A percentile compares a stretch with the other conserved stretches of the same genome.
phyloP scores from a whole-genome alignment of 2,888 invertebrate genomes.

The Eupithecia abbreviata region DNA sequence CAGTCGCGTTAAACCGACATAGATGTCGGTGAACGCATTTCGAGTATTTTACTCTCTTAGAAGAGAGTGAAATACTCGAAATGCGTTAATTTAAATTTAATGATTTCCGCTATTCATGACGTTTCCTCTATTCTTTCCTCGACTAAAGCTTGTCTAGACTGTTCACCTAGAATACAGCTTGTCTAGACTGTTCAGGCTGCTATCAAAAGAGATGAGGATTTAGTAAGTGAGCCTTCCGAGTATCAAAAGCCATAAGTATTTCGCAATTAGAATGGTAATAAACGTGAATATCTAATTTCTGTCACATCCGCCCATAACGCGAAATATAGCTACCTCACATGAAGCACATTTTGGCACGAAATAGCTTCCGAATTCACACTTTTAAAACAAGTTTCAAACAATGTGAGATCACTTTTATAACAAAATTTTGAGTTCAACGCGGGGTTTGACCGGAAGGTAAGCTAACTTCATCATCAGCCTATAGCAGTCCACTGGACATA shows the following conservation, averaged over 20 bases:
- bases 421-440: background rate
- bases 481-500: too few species aligned
- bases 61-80: too few species aligned
- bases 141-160: too few species aligned
- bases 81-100: too few species aligned
- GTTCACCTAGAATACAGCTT: too few species aligned
- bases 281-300: background rate
- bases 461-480: background rate
- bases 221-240: background rate
- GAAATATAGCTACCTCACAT: slow-evolving; percentile 14
- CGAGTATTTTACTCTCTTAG: too few species aligned
- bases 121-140: too few species aligned
- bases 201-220: too few species aligned
- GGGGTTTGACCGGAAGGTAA: background rate
- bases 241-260: background rate
- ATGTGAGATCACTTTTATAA: slow-evolving; percentile 16
- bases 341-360: slow-evolving; percentile 45
- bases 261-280: background rate
- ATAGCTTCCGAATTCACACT: slow-evolving; percentile 12
- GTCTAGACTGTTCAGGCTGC: too few species aligned
- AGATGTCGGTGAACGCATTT: too few species aligned
- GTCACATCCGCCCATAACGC: background rate
- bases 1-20: too few species aligned
- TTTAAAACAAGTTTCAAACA: slow-evolving; percentile 1
- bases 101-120: too few species aligned